These are phyloP conservation scores for Acanthornis magna DNA, from an alignment of 2,797 vertebrate species.

Conservation along the genomic window DNA sequence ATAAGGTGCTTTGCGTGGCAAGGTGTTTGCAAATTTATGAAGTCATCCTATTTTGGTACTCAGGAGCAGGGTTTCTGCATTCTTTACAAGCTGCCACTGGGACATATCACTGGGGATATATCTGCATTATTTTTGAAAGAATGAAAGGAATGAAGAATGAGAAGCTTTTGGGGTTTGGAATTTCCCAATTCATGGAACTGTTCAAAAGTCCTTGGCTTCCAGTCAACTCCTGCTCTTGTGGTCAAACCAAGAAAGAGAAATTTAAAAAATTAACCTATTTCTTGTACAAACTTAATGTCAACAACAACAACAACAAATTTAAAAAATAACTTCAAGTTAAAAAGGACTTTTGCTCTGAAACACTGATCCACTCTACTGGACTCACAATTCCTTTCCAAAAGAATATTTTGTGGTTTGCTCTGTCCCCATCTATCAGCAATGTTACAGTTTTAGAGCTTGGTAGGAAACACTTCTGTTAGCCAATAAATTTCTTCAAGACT, in stretches of 20 bases:
- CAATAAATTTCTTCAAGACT: background rate
- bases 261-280: background rate
- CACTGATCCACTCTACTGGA: rapidly evolving
- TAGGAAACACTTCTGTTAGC: background rate
- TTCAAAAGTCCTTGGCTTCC: background rate
- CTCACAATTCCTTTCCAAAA: background rate
- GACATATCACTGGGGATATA: background rate
- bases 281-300: background rate
- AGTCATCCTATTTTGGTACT: background rate
- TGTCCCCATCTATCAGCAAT: background rate
- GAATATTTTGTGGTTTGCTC: background rate
- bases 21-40: background rate
- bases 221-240: background rate
- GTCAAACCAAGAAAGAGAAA: background rate
- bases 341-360: background rate
- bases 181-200: background rate
- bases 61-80: background rate
- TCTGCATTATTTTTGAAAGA: background rate
- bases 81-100: background rate
- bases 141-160: background rate
- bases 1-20: background rate
- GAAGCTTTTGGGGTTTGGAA: background rate
- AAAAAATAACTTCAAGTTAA: background rate
- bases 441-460: background rate
- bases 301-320: background rate